Evolutionary conservation across 2,797 vertebrate species (phyloP).

Genomic region (Heterohyrax brucei): DNA sequence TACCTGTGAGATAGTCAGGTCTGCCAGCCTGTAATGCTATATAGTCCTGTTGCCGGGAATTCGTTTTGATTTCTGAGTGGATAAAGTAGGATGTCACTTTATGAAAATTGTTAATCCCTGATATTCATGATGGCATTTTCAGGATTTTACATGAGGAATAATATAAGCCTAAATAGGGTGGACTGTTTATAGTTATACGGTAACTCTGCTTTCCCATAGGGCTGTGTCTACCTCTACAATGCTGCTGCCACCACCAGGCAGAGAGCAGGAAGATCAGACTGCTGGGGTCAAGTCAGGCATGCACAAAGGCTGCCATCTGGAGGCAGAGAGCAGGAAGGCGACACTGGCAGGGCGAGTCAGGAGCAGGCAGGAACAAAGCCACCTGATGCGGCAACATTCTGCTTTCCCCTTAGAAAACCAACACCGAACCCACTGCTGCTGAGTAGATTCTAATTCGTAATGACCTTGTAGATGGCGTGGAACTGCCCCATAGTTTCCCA

Average conservation of each 20-base stretch:
- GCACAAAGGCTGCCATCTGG: background rate
- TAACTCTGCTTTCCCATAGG: background rate
- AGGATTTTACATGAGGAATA: background rate
- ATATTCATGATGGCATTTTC: background rate
- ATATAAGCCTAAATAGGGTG: background rate
- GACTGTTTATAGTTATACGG: background rate
- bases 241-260: background rate
- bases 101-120: background rate
- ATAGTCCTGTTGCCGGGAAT: background rate
- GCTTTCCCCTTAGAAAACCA: conserved; percentile 10
- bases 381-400: conserved; percentile 10
- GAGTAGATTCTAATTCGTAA: too few relatives aligned
- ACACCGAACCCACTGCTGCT: too few relatives aligned
- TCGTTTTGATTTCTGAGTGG: background rate
- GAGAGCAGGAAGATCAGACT: background rate
- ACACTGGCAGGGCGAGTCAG: too few relatives aligned
- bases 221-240: background rate
- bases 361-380: background rate
- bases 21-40: conserved; percentile 34
- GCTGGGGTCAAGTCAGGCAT: background rate
- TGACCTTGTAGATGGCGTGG: too few relatives aligned
- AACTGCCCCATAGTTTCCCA: too few relatives aligned
- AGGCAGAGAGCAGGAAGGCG: too few relatives aligned
- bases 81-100: background rate
- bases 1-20: conserved; percentile 16